phyloP scores from a whole-genome alignment of 1,140 invertebrate genomes.

The Idris sp. region DNA sequence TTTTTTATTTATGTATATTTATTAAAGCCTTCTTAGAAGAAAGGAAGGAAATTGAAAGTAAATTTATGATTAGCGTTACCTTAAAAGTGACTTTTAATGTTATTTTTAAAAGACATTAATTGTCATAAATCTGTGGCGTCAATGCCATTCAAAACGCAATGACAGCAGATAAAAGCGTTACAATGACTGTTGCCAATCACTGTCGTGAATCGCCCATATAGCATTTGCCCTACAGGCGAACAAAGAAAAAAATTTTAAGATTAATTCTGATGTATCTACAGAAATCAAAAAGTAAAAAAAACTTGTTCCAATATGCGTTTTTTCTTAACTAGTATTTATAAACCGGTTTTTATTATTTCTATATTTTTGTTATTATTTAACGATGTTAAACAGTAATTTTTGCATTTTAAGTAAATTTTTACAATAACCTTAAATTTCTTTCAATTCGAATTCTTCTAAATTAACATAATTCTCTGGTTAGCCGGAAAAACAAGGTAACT shows the following conservation, averaged over 20 bases:
- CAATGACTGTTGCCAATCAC: constrained; percentile 9
- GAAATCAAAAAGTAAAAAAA: constrained; percentile 28
- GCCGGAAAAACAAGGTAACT: no score
- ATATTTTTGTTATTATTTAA: no score
- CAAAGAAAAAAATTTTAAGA: constrained; percentile 5
- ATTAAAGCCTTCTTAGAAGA: not conserved
- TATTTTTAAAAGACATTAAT: constrained; percentile 9
- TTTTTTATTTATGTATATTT: no score
- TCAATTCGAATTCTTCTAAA: no score
- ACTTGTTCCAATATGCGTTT: no score
- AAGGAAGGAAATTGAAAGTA: not conserved
- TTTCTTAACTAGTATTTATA: no score
- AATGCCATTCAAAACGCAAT: constrained; percentile 20
- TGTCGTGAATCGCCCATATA: constrained; percentile 21
- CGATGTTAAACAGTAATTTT: no score
- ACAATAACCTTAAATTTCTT: no score
- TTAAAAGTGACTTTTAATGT: constrained; percentile 14
- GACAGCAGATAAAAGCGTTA: constrained; percentile 7
- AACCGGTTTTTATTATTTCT: no score
- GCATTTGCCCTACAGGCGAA: constrained; percentile 15
- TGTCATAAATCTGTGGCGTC: constrained; percentile 17
- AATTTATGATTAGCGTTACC: not conserved
- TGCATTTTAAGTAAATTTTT: no score
- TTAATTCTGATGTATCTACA: constrained; percentile 3
- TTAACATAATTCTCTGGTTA: no score